These are phyloP conservation scores for Trogon melanurus DNA, from an alignment of 2,113 vertebrate genomes.

Conservation along the genomic window DNA sequence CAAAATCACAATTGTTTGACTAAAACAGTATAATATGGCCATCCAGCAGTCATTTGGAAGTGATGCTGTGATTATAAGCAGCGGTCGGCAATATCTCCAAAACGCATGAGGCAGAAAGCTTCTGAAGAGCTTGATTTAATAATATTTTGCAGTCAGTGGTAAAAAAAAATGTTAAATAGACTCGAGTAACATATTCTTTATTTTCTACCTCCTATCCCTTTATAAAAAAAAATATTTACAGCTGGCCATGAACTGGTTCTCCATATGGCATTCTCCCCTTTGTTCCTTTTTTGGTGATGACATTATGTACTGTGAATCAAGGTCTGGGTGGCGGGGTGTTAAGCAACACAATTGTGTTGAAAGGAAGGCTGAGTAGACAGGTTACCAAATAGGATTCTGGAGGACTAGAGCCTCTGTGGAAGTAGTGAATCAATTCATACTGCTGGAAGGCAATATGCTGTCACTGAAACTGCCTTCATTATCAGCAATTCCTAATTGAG, in stretches of 20 bases:
- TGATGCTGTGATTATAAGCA: background rate
- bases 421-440: background rate
- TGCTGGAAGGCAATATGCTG: background rate
- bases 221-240: background rate
- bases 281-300: background rate
- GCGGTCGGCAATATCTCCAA: background rate
- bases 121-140: background rate
- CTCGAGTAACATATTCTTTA: background rate
- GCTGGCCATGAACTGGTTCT: background rate
- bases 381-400: background rate
- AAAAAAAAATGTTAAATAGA: background rate
- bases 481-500: background rate
- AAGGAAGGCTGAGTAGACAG: background rate
- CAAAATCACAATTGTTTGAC: background rate
- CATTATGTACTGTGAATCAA: background rate
- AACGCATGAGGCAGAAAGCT: background rate
- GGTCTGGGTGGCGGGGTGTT: background rate
- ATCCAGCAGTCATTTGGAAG: background rate
- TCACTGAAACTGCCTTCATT: background rate
- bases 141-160: background rate
- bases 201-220: background rate
- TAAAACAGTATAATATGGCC: background rate
- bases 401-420: background rate
- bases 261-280: background rate
- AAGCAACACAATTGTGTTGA: background rate